Evolutionary conservation across 2,888 invertebrate genomes (phyloP).

Genomic region (Drosophila falleni): DNA sequence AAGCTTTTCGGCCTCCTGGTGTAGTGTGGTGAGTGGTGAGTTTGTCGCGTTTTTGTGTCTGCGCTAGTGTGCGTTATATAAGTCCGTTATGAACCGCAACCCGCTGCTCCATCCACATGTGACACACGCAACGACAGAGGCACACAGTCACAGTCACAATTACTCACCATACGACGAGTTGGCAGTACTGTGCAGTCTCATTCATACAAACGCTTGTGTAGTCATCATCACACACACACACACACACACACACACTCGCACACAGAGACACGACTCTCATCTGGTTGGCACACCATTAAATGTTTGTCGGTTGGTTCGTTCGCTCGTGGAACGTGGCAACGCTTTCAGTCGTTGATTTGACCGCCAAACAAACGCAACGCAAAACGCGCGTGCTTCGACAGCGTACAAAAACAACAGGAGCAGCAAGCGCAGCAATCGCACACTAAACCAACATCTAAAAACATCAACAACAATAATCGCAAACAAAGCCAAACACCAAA

Average conservation of each 20-base stretch:
- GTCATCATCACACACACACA: conserved; percentile 14
- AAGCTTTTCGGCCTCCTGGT: conserved; percentile 24
- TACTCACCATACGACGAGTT: conserved; percentile 50
- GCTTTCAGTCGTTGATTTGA: conserved; percentile 83
- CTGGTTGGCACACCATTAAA: conserved; percentile 47
- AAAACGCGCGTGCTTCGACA: conserved; percentile 67
- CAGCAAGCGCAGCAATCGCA: conserved; percentile 36
- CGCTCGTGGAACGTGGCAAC: conserved; percentile 62
- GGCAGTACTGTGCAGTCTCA: conserved; percentile 50
- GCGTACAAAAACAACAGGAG: conserved; percentile 45
- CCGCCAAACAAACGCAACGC: conserved; percentile 83
- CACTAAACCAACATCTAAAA: conserved; percentile 33
- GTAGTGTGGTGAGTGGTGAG: conserved; percentile 31
- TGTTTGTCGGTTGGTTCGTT: conserved; percentile 40
- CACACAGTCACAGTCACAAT: conserved; percentile 16
- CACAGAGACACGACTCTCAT: conserved; percentile 39
- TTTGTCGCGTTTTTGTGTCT: conserved; percentile 24
- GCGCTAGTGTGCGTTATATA: conserved; percentile 74
- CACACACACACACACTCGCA: conserved; percentile 1
- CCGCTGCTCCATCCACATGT: conserved; percentile 33
- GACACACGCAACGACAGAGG: conserved; percentile 20
- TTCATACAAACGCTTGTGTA: conserved; percentile 24
- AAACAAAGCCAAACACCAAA: conserved; percentile 29
- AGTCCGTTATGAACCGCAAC: conserved; percentile 64
- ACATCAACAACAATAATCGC: conserved; percentile 41